Conservation (phyloP, 2,888 invertebrate species). For the Tenthredo notha region DNA sequence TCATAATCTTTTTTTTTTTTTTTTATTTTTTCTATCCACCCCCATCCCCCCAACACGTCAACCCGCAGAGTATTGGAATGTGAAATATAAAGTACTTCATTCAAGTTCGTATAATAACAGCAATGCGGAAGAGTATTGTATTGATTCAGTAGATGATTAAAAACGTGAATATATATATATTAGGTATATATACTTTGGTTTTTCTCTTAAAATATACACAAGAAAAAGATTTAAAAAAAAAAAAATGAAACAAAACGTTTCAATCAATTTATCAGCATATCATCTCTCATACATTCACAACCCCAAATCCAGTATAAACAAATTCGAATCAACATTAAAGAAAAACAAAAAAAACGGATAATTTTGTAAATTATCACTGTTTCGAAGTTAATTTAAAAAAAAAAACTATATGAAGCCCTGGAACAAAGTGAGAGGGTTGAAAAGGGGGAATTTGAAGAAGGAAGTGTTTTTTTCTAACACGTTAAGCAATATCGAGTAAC, state of each 20-base stretch:
- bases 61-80: conserved; percentile 13
- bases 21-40: too few species aligned
- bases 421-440: not conserved
- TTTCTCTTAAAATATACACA: not conserved
- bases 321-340: not conserved
- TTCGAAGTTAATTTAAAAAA: not conserved
- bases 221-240: not conserved
- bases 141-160: conserved; percentile 28
- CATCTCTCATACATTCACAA: not conserved
- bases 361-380: not conserved
- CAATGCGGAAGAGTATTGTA: conserved; percentile 20
- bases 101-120: conserved; percentile 32
- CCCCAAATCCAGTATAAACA: too few species aligned
- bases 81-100: conserved; percentile 38
- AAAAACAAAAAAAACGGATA: not conserved
- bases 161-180: not conserved
- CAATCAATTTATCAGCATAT: not conserved
- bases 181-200: not conserved
- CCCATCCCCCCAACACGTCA: not conserved
- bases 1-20: not conserved
- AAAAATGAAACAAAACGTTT: not conserved
- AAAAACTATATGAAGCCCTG: not conserved
- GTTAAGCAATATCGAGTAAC: conserved; percentile 28
- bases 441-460: not conserved
- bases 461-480: conserved; percentile 33